These are phyloP conservation scores for Noctua comes DNA, from an alignment of 2,888 invertebrate genomes.

Conservation along the genomic window DNA sequence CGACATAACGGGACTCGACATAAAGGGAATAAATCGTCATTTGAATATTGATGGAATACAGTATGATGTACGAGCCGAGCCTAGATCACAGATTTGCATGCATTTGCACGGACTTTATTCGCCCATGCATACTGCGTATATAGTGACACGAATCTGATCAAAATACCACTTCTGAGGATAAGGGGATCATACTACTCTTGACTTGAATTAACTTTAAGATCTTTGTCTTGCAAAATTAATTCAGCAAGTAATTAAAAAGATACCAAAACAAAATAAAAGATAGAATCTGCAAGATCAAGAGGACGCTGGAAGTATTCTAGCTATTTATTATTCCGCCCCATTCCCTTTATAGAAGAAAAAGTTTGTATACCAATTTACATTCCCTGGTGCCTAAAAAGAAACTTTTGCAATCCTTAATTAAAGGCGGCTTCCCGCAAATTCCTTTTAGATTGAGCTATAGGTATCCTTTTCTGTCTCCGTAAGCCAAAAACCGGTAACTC, in stretches of 20 bases:
- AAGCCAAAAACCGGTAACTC: not conserved
- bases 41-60: slow-evolving; percentile 1
- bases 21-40: too few relatives aligned
- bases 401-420: slow-evolving; percentile 40
- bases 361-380: slow-evolving; percentile 43
- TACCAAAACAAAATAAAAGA: slow-evolving; percentile 16
- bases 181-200: not conserved
- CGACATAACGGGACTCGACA: too few relatives aligned
- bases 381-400: slow-evolving; percentile 30
- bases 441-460: slow-evolving; percentile 1
- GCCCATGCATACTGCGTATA: not conserved
- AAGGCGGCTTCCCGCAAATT: slow-evolving; percentile 20
- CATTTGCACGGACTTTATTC: not conserved
- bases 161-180: not conserved
- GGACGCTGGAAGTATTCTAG: slow-evolving; percentile 27
- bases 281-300: slow-evolving; percentile 5
- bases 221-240: slow-evolving; percentile 6
- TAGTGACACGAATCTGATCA: not conserved
- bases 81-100: not conserved
- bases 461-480: not conserved
- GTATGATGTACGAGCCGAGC: not conserved
- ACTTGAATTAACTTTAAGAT: not conserved
- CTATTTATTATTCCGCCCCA: slow-evolving; percentile 37
- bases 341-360: slow-evolving; percentile 39
- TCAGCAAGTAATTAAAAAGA: slow-evolving; percentile 25